These are phyloP conservation scores for Spisula solida DNA, from an alignment of 2,888 invertebrate genomes.

Conservation along the genomic window DNA sequence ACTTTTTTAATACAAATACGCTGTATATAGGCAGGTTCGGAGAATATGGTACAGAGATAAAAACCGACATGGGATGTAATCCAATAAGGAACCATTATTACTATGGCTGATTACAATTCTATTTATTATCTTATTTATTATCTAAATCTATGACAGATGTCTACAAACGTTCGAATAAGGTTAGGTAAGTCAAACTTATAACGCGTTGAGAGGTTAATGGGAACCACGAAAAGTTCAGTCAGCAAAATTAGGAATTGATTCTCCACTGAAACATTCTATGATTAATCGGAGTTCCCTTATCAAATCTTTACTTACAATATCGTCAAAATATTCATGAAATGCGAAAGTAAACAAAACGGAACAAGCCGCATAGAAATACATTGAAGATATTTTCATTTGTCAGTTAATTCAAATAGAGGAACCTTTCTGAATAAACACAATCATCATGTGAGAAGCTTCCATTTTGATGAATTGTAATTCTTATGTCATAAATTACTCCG, in stretches of 20 bases:
- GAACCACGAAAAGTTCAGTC: conserved; percentile 12
- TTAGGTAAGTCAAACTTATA: conserved; percentile 31
- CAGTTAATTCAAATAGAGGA: conserved; percentile 67
- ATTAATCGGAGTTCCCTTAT: conserved; percentile 36
- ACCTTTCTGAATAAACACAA: conserved; percentile 62
- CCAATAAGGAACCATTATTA: neutral
- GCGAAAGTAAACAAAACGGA: conserved; percentile 60
- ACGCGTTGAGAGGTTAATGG: conserved; percentile 32
- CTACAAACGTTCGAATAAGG: conserved; percentile 36
- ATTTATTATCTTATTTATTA: conserved; percentile 44
- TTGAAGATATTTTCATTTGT: conserved; percentile 63
- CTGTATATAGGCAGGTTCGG: neutral
- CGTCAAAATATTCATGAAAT: conserved; percentile 66
- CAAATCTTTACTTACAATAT: conserved; percentile 31
- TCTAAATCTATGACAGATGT: conserved; percentile 29
- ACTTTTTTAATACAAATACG: too few species aligned
- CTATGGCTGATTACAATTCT: neutral
- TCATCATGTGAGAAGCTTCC: conserved; percentile 43
- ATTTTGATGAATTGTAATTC: conserved; percentile 67
- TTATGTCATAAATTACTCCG: conserved; percentile 66
- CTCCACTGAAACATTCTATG: conserved; percentile 31
- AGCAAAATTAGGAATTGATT: conserved; percentile 56
- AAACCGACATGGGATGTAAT: neutral
- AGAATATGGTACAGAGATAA: neutral
- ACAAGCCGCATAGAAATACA: conserved; percentile 52